Conservation (phyloP, 2,888 invertebrate genomes). For the Aethes cnicana region DNA sequence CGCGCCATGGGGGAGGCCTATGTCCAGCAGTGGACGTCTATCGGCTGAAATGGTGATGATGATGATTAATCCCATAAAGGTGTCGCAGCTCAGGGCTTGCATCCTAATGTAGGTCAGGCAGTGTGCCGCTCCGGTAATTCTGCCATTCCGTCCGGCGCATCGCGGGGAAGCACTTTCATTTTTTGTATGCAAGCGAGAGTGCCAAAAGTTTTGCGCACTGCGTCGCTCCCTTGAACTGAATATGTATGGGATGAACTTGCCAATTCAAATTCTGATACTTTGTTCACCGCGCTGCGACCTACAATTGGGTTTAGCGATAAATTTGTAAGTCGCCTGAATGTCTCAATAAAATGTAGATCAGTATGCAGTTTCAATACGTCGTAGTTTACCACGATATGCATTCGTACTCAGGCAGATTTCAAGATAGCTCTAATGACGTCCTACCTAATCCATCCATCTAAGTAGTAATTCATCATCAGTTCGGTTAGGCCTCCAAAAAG, state of each 20-base stretch:
- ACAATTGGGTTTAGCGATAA: slow-evolving; percentile 35
- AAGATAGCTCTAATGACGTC: no score
- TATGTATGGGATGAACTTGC: slow-evolving; percentile 74
- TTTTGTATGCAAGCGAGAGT: slow-evolving; percentile 79
- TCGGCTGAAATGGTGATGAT: no score
- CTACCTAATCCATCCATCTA: no score
- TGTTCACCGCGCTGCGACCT: slow-evolving; percentile 60
- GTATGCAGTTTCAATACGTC: no score
- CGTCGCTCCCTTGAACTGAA: slow-evolving; percentile 66
- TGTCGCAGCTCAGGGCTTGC: slow-evolving; percentile 35
- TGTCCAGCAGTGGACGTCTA: no score
- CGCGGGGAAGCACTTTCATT: slow-evolving; percentile 64
- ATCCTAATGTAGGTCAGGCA: slow-evolving; percentile 42
- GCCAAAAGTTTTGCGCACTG: slow-evolving; percentile 81
- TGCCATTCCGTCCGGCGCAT: slow-evolving; percentile 51
- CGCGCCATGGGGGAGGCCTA: no score
- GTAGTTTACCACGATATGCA: no score
- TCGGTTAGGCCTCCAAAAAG: no score
- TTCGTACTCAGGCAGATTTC: no score
- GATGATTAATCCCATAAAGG: slow-evolving; percentile 30
- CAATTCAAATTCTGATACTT: slow-evolving; percentile 71
- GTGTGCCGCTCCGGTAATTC: slow-evolving; percentile 51
- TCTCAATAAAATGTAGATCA: no score
- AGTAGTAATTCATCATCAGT: no score
- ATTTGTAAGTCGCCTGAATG: background rate